Evolutionary conservation across 2,888 invertebrate species (phyloP), one percentile per base, ranked within the genome.

Genomic region (Stenoptilia bipunctidactyla): DNA sequence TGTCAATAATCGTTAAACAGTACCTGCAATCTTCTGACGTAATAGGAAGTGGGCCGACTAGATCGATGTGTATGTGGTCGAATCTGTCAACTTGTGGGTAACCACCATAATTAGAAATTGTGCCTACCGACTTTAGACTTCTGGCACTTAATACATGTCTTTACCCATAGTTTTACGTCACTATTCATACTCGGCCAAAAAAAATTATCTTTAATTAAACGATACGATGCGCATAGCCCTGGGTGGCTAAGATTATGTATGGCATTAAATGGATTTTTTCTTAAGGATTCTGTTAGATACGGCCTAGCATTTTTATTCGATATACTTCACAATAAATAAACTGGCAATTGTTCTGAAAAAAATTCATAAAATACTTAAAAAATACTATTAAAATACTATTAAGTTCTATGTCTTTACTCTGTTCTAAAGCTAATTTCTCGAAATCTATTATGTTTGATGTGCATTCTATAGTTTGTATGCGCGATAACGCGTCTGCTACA

Each of bases 401-500:
- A 13, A 38, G n/a, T 27, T 40, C 36, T 37, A 34, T 36, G 25
- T 45, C 41, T 2, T 27, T 15, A 1, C 13, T 12, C 36, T 43
- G 41, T 4, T 10, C 38, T 3, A n/a, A 6, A 1, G 39, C 25
- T n/a, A 45, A 5, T 36, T 43, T 10, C 1, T 33, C 13, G 38
- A 36, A 45, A 13, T 43, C 37, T 1, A 45, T 20, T 12, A 20
- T 8, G 13, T 13, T 45, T 40, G 15, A 45, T 45, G 15, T 30
- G 40, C 12, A 15, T 41, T 27, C 9, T n/a, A 44, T 36, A 8
- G 25, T 25, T 25, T 41, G 39, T 2, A 43, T 15, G 9, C 46
- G 40, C 0, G 45, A 45, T 36, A 46, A 37, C 4, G 45, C 30
- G 33, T n/a, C n/a, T n/a, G n/a, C n/a, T n/a, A n/a, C n/a, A n/a